Evolutionary conservation across 2,888 invertebrate genomes (phyloP), one percentile per base, ranked within the genome.

Genomic region (Spilosoma lubricipeda): DNA sequence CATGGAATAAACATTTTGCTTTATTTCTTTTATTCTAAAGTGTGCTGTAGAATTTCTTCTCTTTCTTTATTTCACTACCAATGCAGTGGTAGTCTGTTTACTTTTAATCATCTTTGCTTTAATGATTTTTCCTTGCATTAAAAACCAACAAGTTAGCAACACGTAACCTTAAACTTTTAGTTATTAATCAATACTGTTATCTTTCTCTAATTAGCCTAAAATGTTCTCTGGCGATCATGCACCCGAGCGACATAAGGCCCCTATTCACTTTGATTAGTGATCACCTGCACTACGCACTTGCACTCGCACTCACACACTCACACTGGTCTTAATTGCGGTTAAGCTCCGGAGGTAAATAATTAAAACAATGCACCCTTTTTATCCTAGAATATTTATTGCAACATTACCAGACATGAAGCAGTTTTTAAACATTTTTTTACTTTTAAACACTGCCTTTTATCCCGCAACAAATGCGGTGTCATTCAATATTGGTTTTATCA

Each of bases 401-500:
- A 64, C n/a, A 48, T 71, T 63, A 59, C 27, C 7, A 20, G 63
- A 64, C 23, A 9, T 63, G 13, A 1, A 20, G 33, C 36, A 20
- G 4, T n/a, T 39, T 59, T 59, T 30, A 27, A 27, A 30, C 18
- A 33, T 45, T 63, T 71, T 63, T 71, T 75, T 73, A 56, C 3
- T 27, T 52, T 71, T 36, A 64, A 70, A 67, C 36, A 63, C 71
- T 18, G 39, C 66, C 33, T 65, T 72, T 80, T 70, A 75, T 78
- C 27, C 52, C 18, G n/a, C 33, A 67, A 71, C 33, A 39, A 69
- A 72, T 76, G 65, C 67, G 59, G 59, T 64, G 73, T 63, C 72
- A 48, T 71, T 75, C 33, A 52, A 52, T 70, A 70, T 64, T 75
- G 64, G 45, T 71, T 78, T 77, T 74, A 71, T 71, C 71, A 68